Conservation (phyloP, 2,888 invertebrate genomes). For the Caenorhabditis angaria region DNA sequence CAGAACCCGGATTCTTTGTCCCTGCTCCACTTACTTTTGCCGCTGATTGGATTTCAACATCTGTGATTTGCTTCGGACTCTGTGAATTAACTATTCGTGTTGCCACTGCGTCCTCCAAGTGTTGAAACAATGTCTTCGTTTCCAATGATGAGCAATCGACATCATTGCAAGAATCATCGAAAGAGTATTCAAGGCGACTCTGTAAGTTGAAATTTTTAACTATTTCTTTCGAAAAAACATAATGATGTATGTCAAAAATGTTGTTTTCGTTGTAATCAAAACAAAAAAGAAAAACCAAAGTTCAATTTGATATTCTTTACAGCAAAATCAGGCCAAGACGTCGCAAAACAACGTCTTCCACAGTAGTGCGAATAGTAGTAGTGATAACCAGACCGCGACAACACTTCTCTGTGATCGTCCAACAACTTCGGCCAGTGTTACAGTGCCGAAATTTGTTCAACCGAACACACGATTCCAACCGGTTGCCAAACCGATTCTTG, state of each 20-base stretch:
- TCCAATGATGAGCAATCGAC: slow-evolving; percentile 56
- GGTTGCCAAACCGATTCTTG: slow-evolving; percentile 24
- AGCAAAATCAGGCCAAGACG: not conserved
- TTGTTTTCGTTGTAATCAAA: too few species aligned
- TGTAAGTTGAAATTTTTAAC: too few species aligned
- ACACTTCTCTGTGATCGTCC: slow-evolving; percentile 6
- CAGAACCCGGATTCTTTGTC: slow-evolving; percentile 27
- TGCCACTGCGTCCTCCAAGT: slow-evolving; percentile 50
- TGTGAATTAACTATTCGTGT: slow-evolving; percentile 66
- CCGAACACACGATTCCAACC: slow-evolving; percentile 16
- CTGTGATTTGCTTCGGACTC: slow-evolving; percentile 69
- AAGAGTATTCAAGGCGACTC: slow-evolving; percentile 19
- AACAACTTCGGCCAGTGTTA: slow-evolving; percentile 7
- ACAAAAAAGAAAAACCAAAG: too few species aligned
- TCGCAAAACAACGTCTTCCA: not conserved
- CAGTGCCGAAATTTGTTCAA: slow-evolving; percentile 9
- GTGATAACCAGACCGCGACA: not conserved
- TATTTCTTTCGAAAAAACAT: too few species aligned
- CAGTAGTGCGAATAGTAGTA: not conserved
- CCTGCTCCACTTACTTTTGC: slow-evolving; percentile 48
- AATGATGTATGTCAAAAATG: too few species aligned
- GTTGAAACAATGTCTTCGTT: slow-evolving; percentile 56
- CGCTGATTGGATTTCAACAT: slow-evolving; percentile 63
- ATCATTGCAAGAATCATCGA: slow-evolving; percentile 41
- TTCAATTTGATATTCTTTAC: not conserved